Conservation (phyloP, 2,113 vertebrate genomes). For the Macrotis lagotis region DNA sequence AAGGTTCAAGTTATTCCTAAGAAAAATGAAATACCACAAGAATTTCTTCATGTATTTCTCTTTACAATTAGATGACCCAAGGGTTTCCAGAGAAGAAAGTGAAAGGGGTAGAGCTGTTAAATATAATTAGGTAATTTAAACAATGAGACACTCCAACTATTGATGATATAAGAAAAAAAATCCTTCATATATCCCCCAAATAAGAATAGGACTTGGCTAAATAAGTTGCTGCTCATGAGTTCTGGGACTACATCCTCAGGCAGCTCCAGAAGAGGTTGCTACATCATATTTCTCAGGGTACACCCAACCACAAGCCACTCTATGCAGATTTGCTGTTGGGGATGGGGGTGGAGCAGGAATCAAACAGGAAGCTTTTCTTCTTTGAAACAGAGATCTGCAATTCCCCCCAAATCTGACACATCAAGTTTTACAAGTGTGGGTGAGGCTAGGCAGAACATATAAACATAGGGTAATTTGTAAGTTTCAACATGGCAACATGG, state of each 20-base stretch:
- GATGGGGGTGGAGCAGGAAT: background rate
- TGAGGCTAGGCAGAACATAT: slow-evolving; percentile 28
- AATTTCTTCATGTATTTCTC: slow-evolving; percentile 31
- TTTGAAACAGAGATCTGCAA: slow-evolving; percentile 43
- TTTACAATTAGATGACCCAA: slow-evolving; percentile 33
- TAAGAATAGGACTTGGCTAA: slow-evolving; percentile 20
- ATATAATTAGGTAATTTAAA: background rate
- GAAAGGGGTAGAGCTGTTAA: background rate
- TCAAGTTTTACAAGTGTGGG: slow-evolving; percentile 53
- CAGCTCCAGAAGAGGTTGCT: slow-evolving; percentile 23
- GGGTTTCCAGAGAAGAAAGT: slow-evolving; percentile 17
- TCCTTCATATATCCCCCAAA: background rate
- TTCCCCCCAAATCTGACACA: slow-evolving; percentile 49
- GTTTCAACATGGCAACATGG: slow-evolving; percentile 5
- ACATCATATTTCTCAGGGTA: slow-evolving; percentile 23
- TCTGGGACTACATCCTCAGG: background rate
- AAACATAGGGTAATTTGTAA: slow-evolving; percentile 27
- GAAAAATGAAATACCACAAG: slow-evolving; percentile 31
- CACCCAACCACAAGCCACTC: slow-evolving; percentile 24
- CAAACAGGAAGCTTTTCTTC: slow-evolving; percentile 40
- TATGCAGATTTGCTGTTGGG: background rate
- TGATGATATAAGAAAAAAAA: slow-evolving; percentile 24
- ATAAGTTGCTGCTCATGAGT: slow-evolving; percentile 20
- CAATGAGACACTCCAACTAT: background rate
- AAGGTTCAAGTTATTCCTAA: slow-evolving; percentile 26